These are phyloP conservation scores for Heliconius hermathena DNA, from an alignment of 1,140 invertebrate species.

Conservation along the genomic window DNA sequence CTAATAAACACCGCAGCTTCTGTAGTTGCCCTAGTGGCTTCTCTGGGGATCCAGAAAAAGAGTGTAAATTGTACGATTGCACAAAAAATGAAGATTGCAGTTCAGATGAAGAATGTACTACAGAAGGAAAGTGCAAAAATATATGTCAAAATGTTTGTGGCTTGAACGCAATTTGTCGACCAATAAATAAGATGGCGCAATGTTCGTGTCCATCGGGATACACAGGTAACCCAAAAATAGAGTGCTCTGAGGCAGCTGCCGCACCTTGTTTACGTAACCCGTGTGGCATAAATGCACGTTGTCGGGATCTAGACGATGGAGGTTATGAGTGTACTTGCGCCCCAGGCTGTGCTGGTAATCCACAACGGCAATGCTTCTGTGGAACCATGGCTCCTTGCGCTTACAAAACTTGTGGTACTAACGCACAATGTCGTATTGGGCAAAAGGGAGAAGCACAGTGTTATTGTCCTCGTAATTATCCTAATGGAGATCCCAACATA, in stretches of 20 bases:
- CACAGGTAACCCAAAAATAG: constrained; percentile 90
- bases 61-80: constrained; percentile 90
- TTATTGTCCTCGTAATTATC: constrained; percentile 90
- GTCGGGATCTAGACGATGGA: constrained; percentile 87
- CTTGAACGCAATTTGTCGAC: constrained; percentile 92
- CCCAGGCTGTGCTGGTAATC: constrained; percentile 91
- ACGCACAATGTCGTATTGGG: constrained; percentile 89
- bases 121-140: constrained; percentile 89
- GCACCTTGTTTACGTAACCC: constrained; percentile 90
- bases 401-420: constrained; percentile 89
- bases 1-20: constrained; percentile 89
- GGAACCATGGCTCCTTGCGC: constrained; percentile 86
- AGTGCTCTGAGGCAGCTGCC: constrained; percentile 86
- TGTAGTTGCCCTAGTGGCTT: constrained; percentile 93
- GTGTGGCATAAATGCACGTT: constrained; percentile 92
- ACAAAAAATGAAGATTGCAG: constrained; percentile 89
- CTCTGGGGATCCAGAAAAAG: constrained; percentile 88
- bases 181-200: constrained; percentile 87
- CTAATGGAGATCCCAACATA: constrained; percentile 91
- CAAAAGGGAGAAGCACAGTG: constrained; percentile 87
- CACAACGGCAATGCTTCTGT: constrained; percentile 89
- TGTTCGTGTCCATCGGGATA: constrained; percentile 94
- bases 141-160: constrained; percentile 92
- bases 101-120: constrained; percentile 88
- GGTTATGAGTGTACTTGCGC: constrained; percentile 90